These are phyloP conservation scores for Bombus consobrinus DNA, from an alignment of 1,140 invertebrate genomes.

Conservation along the genomic window DNA sequence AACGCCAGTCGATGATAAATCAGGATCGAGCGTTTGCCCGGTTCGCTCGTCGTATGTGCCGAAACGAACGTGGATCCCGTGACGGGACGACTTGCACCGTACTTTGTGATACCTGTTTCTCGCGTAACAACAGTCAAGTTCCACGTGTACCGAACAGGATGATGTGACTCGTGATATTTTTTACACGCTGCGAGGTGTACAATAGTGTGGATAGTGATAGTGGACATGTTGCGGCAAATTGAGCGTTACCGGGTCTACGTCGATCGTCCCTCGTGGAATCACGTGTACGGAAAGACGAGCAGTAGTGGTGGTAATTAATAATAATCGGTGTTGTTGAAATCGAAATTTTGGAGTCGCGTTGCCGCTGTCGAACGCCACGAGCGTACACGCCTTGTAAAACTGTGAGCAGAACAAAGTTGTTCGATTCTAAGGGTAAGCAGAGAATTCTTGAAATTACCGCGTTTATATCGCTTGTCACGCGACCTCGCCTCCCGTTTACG, in stretches of 20 bases:
- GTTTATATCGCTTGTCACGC: not conserved
- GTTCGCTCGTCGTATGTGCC: not conserved
- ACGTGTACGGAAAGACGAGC: not conserved
- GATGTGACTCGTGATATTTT: conserved; percentile 10
- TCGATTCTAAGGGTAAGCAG: not conserved
- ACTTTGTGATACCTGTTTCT: not conserved
- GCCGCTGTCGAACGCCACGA: rapidly evolving
- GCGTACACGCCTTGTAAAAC: too few species aligned
- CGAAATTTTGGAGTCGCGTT: not conserved
- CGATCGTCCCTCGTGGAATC: not conserved
- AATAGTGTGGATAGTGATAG: not conserved
- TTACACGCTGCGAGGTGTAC: too few species aligned
- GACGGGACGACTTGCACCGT: not conserved
- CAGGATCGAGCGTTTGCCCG: not conserved
- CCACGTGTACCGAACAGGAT: not conserved
- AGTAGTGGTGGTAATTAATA: not conserved
- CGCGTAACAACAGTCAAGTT: not conserved
- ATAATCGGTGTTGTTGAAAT: not conserved
- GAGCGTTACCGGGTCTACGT: rapidly evolving
- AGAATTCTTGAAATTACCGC: not conserved
- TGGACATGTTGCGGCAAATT: too few species aligned
- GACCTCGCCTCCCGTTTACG: not conserved
- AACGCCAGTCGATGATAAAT: conserved; percentile 1
- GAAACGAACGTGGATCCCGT: not conserved
- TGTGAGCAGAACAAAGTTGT: not conserved